A percentile compares a stretch with the other conserved stretches of the same genome.
Evolutionary conservation across 2,888 invertebrate species (phyloP).

Genomic region (Dasypolia templi): DNA sequence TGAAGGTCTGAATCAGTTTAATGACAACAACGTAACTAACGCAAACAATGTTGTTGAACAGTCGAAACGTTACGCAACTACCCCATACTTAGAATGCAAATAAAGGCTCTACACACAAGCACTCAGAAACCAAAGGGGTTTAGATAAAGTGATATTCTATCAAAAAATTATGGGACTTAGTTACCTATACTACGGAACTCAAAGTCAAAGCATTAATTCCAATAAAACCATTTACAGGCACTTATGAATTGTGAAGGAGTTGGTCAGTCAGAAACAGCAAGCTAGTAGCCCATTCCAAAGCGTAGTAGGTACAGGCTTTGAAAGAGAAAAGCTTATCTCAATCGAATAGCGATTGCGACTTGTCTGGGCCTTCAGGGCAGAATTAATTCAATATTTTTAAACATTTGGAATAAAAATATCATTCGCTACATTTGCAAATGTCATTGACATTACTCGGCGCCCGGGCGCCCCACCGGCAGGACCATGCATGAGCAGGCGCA

Average conservation of each 20-base stretch:
- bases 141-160: neutral
- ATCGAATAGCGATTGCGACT: neutral
- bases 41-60: too few species aligned
- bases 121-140: neutral
- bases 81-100: neutral
- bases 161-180: neutral
- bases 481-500: neutral
- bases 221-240: too few species aligned
- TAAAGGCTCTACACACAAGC: neutral
- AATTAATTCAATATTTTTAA: neutral
- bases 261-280: too few species aligned
- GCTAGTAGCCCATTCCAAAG: too few species aligned
- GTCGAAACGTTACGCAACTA: too few species aligned
- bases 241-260: too few species aligned
- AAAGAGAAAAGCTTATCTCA: too few species aligned
- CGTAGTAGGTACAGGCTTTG: too few species aligned
- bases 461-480: neutral
- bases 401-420: neutral
- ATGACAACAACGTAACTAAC: too few species aligned
- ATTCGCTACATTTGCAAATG: slow-evolving; percentile 27
- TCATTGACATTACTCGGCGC: slow-evolving; percentile 56
- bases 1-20: too few species aligned
- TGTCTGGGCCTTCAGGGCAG: neutral
- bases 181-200: too few species aligned
- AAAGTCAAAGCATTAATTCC: too few species aligned